Evolutionary conservation across 2,888 invertebrate species (phyloP).

Genomic region (Drosophila niveifrons): DNA sequence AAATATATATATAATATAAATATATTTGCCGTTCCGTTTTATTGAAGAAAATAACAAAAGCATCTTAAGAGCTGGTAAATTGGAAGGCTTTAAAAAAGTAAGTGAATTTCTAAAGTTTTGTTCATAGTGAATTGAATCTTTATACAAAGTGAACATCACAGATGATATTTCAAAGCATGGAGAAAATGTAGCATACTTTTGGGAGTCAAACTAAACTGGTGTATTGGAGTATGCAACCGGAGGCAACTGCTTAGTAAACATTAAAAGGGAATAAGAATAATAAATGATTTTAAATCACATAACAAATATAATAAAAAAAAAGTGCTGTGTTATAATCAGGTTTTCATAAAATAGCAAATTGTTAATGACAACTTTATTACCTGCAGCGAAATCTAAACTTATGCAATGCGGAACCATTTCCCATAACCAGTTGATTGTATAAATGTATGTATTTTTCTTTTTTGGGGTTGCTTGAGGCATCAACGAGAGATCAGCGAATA

Average conservation of each 20-base stretch:
- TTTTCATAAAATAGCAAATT: too few species aligned
- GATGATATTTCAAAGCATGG: not conserved
- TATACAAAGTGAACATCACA: too few species aligned
- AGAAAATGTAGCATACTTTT: constrained; percentile 34
- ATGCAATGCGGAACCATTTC: not conserved
- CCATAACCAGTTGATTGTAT: not conserved
- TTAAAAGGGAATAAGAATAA: too few species aligned
- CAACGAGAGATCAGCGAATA: constrained; percentile 4
- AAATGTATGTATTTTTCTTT: not conserved
- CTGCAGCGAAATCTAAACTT: too few species aligned
- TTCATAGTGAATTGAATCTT: too few species aligned
- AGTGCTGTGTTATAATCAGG: too few species aligned
- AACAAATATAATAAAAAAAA: too few species aligned
- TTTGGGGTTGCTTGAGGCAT: not conserved
- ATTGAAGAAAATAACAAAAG: not conserved
- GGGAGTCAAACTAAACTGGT: not conserved
- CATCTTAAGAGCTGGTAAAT: not conserved
- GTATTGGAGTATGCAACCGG: not conserved
- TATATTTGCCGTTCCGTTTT: not conserved
- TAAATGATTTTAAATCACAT: too few species aligned
- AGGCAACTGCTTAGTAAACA: too few species aligned
- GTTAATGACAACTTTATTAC: too few species aligned
- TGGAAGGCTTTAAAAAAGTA: not conserved
- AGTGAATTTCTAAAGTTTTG: not conserved
- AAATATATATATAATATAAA: constrained; percentile 3